Evolutionary conservation across 2,888 invertebrate genomes (phyloP), one percentile per base, ranked within the genome.

Genomic region (Halictus ligatus): DNA sequence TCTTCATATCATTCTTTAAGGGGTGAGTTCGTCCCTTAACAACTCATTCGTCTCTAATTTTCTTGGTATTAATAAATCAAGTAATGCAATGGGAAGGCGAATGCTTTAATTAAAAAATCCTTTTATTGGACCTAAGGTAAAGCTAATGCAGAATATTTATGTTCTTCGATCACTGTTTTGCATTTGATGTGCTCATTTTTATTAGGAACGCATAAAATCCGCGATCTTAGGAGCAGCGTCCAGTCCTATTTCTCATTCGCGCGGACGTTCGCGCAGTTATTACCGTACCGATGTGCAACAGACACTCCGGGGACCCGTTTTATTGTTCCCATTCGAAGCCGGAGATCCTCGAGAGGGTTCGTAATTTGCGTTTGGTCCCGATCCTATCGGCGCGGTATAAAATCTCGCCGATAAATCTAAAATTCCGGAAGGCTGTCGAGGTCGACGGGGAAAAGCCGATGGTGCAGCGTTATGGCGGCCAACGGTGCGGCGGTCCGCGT

Each of bases 351-450:
- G 78, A 87, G 78, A 84, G 67, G 72, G 43, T n/a, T 13, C 35
- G 73, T 79, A 75, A 86, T 86, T 85, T 73, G 76, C 76, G 58
- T 85, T 76, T 72, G 29, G 35, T 50, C 69, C 54, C 21, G 29
- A 72, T 80, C 74, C 73, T 71, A 81, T 58, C 80, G 35, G 29
- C 35, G 29, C 35, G 48, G 58, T 60, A 60, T 83, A 84, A 87
- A 71, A 74, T 78, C 84, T 58, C 21, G 46, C 79, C 58, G 81
- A n/a, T n/a, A n/a, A n/a, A n/a, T n/a, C 74, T 87, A 43, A 90
- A 90, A 90, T 87, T 88, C 85, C 90, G 90, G 90, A 90, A 90
- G 91, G 84, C 83, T 50, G 75, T 71, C 67, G 67, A 35, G 35
- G 77, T 81, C 79, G 75, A 76, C 73, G 83, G 79, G 60, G 83